A percentile compares a stretch with the other conserved stretches of the same genome.
phyloP scores from a whole-genome alignment of 2,888 invertebrate genomes.

The Chrysolina oricalcia region DNA sequence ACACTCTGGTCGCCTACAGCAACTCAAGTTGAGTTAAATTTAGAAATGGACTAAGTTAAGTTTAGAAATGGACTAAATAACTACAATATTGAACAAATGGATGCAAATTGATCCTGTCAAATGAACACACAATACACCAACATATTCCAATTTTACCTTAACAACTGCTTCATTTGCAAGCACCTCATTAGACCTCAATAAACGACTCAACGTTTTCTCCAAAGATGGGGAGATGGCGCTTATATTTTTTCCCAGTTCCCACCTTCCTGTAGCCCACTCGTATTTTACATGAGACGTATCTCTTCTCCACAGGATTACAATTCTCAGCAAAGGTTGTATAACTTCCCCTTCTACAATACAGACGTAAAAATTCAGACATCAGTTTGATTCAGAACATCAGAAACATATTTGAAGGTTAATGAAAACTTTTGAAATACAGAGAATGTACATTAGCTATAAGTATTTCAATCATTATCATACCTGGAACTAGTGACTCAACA shows the following conservation, averaged over 20 bases:
- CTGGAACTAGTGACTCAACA: slow-evolving; percentile 81
- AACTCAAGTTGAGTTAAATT: too few relatives aligned
- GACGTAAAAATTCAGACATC: slow-evolving; percentile 3
- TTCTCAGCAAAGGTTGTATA: slow-evolving; percentile 81
- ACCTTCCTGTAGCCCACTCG: slow-evolving; percentile 88
- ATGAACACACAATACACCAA: too few relatives aligned
- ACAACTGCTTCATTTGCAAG: slow-evolving; percentile 86
- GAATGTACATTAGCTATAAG: neutral
- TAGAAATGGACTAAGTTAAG: too few relatives aligned
- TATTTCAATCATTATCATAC: slow-evolving; percentile 62
- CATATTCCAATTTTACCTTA: slow-evolving; percentile 73
- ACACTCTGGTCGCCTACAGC: too few relatives aligned
- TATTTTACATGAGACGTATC: slow-evolving; percentile 91
- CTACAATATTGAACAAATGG: too few relatives aligned
- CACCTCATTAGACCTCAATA: slow-evolving; percentile 83
- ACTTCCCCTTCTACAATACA: slow-evolving; percentile 74
- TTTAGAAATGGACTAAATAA: too few relatives aligned
- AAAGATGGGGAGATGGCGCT: slow-evolving; percentile 84
- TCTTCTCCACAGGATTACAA: slow-evolving; percentile 93
- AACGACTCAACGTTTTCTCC: slow-evolving; percentile 81
- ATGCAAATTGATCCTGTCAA: too few relatives aligned
- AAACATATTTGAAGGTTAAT: too few relatives aligned
- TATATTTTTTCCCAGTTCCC: slow-evolving; percentile 76
- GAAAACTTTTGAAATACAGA: neutral
- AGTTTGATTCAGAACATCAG: neutral